A percentile compares a stretch with the other conserved stretches of the same genome.
Evolutionary conservation across 2,113 vertebrate genomes (phyloP).

Genomic region (Elephantulus edwardii): DNA sequence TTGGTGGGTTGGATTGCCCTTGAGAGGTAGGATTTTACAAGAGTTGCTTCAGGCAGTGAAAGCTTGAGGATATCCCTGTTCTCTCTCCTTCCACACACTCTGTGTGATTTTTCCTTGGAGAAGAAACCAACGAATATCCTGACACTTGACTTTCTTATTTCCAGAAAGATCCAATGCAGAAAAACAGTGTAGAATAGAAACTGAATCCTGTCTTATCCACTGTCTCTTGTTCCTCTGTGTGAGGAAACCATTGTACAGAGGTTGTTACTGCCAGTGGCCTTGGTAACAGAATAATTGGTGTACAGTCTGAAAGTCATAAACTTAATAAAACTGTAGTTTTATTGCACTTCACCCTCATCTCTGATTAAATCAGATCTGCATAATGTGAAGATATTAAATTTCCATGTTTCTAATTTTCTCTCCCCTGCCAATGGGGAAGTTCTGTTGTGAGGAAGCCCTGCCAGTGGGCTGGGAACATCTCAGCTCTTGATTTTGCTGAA

Average conservation of each 20-base stretch:
- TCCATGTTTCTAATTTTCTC: slow-evolving; percentile 83
- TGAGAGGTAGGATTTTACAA: background rate
- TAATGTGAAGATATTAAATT: slow-evolving; percentile 89
- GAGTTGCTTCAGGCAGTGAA: background rate
- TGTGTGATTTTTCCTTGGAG: background rate
- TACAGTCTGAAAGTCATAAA: slow-evolving; percentile 84
- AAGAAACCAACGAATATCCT: background rate
- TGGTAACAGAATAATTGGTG: slow-evolving; percentile 83
- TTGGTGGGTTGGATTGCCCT: background rate
- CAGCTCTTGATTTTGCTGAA: slow-evolving; percentile 67
- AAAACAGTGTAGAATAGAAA: background rate
- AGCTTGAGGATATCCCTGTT: background rate
- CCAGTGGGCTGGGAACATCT: slow-evolving; percentile 51
- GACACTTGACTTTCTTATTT: slow-evolving; percentile 10
- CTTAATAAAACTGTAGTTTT: slow-evolving; percentile 88
- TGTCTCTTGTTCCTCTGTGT: slow-evolving; percentile 9
- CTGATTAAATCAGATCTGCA: slow-evolving; percentile 89
- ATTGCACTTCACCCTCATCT: slow-evolving; percentile 84
- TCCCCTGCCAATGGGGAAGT: slow-evolving; percentile 64
- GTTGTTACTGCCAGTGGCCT: slow-evolving; percentile 80
- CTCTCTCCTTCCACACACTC: background rate
- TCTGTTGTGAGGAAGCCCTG: slow-evolving; percentile 69
- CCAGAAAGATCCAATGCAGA: background rate
- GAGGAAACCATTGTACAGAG: slow-evolving; percentile 60
- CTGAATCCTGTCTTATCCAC: background rate